phyloP scores from a whole-genome alignment of 1,140 invertebrate genomes.

The Leptopilina boulardi region DNA sequence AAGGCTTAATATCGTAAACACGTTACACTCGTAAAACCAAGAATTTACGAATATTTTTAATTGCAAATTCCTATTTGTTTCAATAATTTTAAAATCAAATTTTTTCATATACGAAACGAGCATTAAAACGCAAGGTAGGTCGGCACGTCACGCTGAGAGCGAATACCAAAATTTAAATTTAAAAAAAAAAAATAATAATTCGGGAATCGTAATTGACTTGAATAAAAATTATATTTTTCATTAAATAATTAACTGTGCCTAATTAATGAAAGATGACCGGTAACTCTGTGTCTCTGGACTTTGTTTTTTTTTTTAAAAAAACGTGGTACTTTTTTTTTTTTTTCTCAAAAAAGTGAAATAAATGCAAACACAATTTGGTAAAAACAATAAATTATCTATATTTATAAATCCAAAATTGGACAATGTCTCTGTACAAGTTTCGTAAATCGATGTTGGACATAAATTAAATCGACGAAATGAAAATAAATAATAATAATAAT shows the following conservation, averaged over 20 bases:
- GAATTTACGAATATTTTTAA: slow-evolving; percentile 29
- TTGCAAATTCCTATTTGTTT: neutral
- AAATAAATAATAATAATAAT: slow-evolving; percentile 17
- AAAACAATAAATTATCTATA: slow-evolving; percentile 74
- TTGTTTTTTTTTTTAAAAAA: slow-evolving; percentile 54
- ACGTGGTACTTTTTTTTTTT: slow-evolving; percentile 35
- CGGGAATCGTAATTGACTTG: neutral
- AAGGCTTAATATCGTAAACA: neutral
- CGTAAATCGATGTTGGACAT: slow-evolving; percentile 43
- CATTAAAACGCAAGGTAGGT: slow-evolving; percentile 68
- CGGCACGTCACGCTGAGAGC: slow-evolving; percentile 67
- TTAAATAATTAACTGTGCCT: slow-evolving; percentile 45
- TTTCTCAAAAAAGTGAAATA: slow-evolving; percentile 53
- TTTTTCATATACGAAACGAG: slow-evolving; percentile 56
- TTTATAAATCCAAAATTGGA: slow-evolving; percentile 68
- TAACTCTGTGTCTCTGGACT: slow-evolving; percentile 61
- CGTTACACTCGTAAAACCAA: slow-evolving; percentile 5
- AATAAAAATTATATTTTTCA: slow-evolving; percentile 47
- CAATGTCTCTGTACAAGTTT: slow-evolving; percentile 72
- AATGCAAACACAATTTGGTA: slow-evolving; percentile 66
- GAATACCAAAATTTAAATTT: slow-evolving; percentile 13
- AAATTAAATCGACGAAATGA: slow-evolving; percentile 19
- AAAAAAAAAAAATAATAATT: slow-evolving; percentile 24
- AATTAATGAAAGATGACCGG: slow-evolving; percentile 39
- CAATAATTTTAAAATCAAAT: slow-evolving; percentile 37